phyloP scores from a whole-genome alignment of 2,888 invertebrate genomes.

The Alviniconcha strummeri region DNA sequence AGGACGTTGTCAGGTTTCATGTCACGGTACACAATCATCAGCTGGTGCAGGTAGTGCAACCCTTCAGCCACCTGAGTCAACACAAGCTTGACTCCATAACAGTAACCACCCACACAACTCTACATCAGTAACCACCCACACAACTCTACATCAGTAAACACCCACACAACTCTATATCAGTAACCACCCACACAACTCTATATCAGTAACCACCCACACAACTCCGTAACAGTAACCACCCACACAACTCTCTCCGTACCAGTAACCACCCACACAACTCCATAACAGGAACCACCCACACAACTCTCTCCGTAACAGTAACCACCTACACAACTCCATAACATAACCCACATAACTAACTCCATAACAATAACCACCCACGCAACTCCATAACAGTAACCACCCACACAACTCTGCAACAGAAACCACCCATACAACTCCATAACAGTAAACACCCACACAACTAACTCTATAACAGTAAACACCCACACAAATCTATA shows the following conservation, averaged over 20 bases:
- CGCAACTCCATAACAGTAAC: too few species aligned
- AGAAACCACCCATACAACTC: not conserved
- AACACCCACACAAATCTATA: not conserved
- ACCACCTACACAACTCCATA: not conserved
- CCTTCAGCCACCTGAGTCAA: constrained; percentile 65
- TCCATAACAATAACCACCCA: not conserved
- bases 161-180: not conserved
- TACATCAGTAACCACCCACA: not conserved
- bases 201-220: not conserved
- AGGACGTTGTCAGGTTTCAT: constrained; percentile 71
- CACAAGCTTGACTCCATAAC: not conserved
- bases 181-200: too few species aligned
- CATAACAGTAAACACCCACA: not conserved
- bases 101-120: too few species aligned
- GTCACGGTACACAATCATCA: constrained; percentile 68
- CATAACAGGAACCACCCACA: too few species aligned
- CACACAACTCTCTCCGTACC: not conserved
- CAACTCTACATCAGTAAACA: not conserved
- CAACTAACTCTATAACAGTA: too few species aligned
- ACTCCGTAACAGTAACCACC: not conserved
- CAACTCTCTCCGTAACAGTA: not conserved
- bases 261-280: not conserved
- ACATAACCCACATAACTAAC: not conserved
- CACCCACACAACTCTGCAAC: not conserved
- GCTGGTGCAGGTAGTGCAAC: constrained; percentile 61